A percentile compares a stretch with the other conserved stretches of the same genome.
Conservation (phyloP, 2,113 vertebrate species). For the Saccopteryx bilineata region DNA sequence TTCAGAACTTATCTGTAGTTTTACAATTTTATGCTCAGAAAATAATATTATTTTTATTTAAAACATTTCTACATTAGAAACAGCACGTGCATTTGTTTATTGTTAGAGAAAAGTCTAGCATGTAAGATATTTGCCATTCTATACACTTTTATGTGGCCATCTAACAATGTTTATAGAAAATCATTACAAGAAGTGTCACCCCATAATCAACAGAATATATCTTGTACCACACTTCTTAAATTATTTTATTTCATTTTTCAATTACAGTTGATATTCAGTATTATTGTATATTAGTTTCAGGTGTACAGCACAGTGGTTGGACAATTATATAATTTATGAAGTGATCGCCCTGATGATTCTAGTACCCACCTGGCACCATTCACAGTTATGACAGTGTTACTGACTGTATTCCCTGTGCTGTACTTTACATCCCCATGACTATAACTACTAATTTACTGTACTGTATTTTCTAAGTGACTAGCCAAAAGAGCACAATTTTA, state of each 20-base stretch:
- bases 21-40: slow-evolving; percentile 6
- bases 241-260: not conserved
- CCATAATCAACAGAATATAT: slow-evolving; percentile 17
- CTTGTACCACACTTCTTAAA: not conserved
- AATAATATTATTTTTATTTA: not conserved
- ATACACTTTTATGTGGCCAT: not conserved
- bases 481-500: not conserved
- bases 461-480: slow-evolving; percentile 6
- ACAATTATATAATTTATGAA: not conserved
- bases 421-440: too few species aligned
- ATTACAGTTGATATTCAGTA: not conserved
- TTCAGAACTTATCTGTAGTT: not conserved
- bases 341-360: not conserved
- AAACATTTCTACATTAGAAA: slow-evolving; percentile 33
- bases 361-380: not conserved
- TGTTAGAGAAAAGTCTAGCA: not conserved
- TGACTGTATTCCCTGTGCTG: not conserved
- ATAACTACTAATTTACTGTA: not conserved
- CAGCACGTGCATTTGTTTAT: not conserved
- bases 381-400: not conserved
- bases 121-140: not conserved
- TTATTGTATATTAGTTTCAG: not conserved
- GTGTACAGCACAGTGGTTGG: not conserved
- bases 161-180: not conserved
- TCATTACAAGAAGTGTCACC: not conserved